Base-by-base conservation (phyloP, 1,140 invertebrate genomes). In the Meloidogyne exigua region DNA sequence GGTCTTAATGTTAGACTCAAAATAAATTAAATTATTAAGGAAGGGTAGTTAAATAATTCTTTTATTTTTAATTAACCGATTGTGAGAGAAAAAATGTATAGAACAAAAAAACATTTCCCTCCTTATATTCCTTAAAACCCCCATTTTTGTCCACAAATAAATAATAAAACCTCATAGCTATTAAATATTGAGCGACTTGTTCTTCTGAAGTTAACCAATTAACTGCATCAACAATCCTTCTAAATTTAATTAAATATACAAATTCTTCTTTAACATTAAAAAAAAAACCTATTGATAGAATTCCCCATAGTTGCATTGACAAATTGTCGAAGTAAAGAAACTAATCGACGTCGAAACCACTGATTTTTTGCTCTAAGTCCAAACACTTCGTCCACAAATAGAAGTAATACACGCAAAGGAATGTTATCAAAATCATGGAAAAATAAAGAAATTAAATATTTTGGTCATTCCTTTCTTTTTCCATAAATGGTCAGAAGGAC, bases 321-420 rank as follows among this genome's bases (percentile, higher is more conserved):
- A 76, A 94, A 91, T 82, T 94, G 92, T 15, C 93, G 89, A 23
- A 95, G 85, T 62, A 95, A 88, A 0, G 92, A 91, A 3, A 94
- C 92, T 81, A 95, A 92, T 72, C 92, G 90, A 72, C 93, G 89
- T 67, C 94, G 88, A 25, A 95, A 89, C 94, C 94, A 96, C 82
- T 94, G 93, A 88, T 94, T 94, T 82, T 93, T 90, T 63, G 91
- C 91, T 88, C 93, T 92, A 64, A 95, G 88, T 87, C 95, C 94
- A 89, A 95, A 95, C 4, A 95, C 92, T 90, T 95, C 94, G 87
- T 95, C 93, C 91, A 95, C 92, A 64, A 95, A 87, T 2, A 95
- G 88, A 44, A 95, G 87, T 88, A 95, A 91, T 80, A 95, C 93
- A 80, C 93, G 90, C 69, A 95, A 88, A 18, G 94, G 94, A 89